Conservation (phyloP, 2,888 invertebrate genomes). For the Deilephila elpenor region DNA sequence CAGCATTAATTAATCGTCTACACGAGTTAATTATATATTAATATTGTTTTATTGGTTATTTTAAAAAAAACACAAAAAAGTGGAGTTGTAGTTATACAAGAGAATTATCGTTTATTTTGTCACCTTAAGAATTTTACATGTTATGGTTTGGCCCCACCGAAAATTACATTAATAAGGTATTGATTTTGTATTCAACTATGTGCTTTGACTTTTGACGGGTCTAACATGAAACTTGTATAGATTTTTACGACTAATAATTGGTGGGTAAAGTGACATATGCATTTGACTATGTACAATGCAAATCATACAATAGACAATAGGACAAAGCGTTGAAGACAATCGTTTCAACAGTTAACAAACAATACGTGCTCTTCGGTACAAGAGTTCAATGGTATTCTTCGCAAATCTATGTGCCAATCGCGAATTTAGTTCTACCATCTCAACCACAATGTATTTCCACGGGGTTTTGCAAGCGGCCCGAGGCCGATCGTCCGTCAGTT, state of each 20-base stretch:
- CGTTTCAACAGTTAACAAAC: constrained; percentile 48
- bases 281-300: constrained; percentile 12
- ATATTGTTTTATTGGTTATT: constrained; percentile 37
- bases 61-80: background rate
- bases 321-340: constrained; percentile 42
- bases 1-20: constrained; percentile 64
- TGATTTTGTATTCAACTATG: no score
- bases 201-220: background rate
- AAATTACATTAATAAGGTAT: no score
- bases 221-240: background rate
- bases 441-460: constrained; percentile 70
- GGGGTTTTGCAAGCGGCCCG: constrained; percentile 72
- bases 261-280: constrained; percentile 20
- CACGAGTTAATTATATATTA: constrained; percentile 44
- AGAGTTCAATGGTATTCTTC: constrained; percentile 65
- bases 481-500: constrained; percentile 70
- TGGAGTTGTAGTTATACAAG: background rate
- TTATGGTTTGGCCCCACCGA: no score
- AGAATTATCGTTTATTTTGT: no score
- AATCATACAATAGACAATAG: constrained; percentile 35
- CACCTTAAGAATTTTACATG: no score
- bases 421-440: constrained; percentile 68
- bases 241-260: constrained; percentile 22
- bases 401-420: constrained; percentile 72
- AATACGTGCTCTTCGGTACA: constrained; percentile 51